phyloP scores from a whole-genome alignment of 92 coral and sea anemone species.

The Actinostola sp. region DNA sequence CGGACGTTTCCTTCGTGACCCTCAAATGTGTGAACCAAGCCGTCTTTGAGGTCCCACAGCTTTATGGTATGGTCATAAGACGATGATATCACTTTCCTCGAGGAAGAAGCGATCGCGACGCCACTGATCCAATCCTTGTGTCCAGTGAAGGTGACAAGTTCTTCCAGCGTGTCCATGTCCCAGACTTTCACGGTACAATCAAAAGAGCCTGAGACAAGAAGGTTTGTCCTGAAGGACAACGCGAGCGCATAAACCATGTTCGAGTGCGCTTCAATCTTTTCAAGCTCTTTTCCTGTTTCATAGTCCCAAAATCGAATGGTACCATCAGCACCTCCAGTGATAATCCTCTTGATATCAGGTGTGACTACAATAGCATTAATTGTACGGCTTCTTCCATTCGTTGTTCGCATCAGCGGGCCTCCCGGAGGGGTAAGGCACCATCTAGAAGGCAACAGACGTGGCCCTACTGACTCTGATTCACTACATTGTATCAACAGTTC shows the following conservation, averaged over 20 bases:
- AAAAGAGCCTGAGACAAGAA: conserved; percentile 59
- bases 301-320: conserved; percentile 55
- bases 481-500: conserved; percentile 33
- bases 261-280: conserved; percentile 49
- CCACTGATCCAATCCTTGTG: conserved; percentile 56
- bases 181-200: conserved; percentile 56
- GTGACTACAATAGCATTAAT: conserved; percentile 40
- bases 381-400: conserved; percentile 31
- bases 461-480: background rate
- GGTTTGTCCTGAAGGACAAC: conserved; percentile 44
- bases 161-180: conserved; percentile 55
- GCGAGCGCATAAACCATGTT: conserved; percentile 57
- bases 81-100: conserved; percentile 41
- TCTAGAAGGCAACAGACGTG: conserved; percentile 40
- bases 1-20: conserved; percentile 67
- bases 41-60: conserved; percentile 46
- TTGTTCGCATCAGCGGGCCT: conserved; percentile 58
- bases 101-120: conserved; percentile 41
- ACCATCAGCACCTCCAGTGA: conserved; percentile 49
- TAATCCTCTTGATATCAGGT: conserved; percentile 31
- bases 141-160: conserved; percentile 30
- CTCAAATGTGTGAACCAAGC: conserved; percentile 19
- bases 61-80: conserved; percentile 50
- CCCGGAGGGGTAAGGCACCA: conserved; percentile 64
- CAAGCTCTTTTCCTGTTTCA: conserved; percentile 62